Evolutionary conservation across 1,140 invertebrate species (phyloP).

Genomic region (Hydropsyche tenuis): DNA sequence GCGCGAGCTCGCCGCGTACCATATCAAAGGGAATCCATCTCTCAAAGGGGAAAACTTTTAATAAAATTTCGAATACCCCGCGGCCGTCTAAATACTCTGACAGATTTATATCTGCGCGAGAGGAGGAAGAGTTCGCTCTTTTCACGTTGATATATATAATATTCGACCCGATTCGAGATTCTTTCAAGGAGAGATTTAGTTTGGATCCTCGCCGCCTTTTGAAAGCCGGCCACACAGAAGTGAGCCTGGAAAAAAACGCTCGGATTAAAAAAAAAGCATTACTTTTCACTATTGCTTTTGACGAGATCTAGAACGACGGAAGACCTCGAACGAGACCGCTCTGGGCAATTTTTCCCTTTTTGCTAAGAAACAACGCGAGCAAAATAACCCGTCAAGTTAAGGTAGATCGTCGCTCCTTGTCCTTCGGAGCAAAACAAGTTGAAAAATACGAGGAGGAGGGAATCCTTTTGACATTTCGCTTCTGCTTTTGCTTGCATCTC

Average conservation of each 20-base stretch:
- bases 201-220: not conserved
- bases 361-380: not conserved
- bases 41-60: conserved; percentile 45
- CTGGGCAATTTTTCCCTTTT: conserved; percentile 15
- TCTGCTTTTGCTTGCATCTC: not conserved
- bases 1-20: not conserved
- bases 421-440: not conserved
- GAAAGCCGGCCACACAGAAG: too few relatives aligned
- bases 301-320: conserved; percentile 12
- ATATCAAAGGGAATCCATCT: conserved; percentile 47
- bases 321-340: not conserved
- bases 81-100: conserved; percentile 46
- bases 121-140: conserved; percentile 23
- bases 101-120: conserved; percentile 46
- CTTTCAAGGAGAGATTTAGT: conserved; percentile 1
- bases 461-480: conserved; percentile 23
- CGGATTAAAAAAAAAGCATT: not conserved
- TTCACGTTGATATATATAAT: conserved; percentile 8
- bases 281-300: conserved; percentile 19
- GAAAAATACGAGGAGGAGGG: not conserved
- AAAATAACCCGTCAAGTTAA: conserved; percentile 6
- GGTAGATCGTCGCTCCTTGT: not conserved
- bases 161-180: not conserved
- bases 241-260: too few relatives aligned
- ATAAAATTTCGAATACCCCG: conserved; percentile 46